phyloP scores from a whole-genome alignment of 23 tunicate genomes.

The Ciona savignyi region DNA sequence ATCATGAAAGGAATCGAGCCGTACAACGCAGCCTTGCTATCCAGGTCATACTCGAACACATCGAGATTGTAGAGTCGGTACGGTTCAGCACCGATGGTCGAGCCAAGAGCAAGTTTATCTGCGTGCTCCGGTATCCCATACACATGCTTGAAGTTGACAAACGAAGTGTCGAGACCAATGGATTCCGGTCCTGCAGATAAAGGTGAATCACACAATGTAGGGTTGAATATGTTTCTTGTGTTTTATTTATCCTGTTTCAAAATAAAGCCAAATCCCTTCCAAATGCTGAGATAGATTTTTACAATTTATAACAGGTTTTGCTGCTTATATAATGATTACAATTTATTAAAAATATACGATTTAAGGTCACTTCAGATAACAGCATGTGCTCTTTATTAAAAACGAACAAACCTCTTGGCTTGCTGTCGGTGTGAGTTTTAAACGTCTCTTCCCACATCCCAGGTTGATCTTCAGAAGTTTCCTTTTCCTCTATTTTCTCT shows the following conservation, averaged over 20 bases:
- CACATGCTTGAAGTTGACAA: slow-evolving; percentile 82
- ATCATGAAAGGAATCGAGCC: slow-evolving; percentile 94
- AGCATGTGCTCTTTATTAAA: too few relatives aligned
- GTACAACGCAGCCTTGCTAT: slow-evolving; percentile 80
- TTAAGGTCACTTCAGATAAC: too few relatives aligned
- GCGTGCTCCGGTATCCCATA: slow-evolving; percentile 98
- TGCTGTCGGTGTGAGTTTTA: slow-evolving; percentile 68
- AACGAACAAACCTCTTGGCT: slow-evolving; percentile 76
- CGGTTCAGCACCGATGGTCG: slow-evolving; percentile 86
- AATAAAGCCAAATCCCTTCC: neutral
- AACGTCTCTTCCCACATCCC: slow-evolving; percentile 99
- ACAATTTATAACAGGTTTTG: neutral
- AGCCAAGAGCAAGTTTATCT: slow-evolving; percentile 58
- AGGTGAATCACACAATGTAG: too few relatives aligned
- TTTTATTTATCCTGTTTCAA: too few relatives aligned
- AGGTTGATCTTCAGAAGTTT: slow-evolving; percentile 55
- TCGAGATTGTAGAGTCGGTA: slow-evolving; percentile 93
- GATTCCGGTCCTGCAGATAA: slow-evolving; percentile 98
- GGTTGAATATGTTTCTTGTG: too few relatives aligned
- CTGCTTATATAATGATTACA: too few relatives aligned
- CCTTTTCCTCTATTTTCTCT: slow-evolving; percentile 26
- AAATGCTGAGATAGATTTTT: neutral
- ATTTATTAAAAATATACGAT: too few relatives aligned
- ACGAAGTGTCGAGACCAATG: slow-evolving; percentile 78
- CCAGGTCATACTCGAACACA: slow-evolving; percentile 93